phyloP scores from a whole-genome alignment of 2,113 vertebrate species.

The Uropsilus gracilis region DNA sequence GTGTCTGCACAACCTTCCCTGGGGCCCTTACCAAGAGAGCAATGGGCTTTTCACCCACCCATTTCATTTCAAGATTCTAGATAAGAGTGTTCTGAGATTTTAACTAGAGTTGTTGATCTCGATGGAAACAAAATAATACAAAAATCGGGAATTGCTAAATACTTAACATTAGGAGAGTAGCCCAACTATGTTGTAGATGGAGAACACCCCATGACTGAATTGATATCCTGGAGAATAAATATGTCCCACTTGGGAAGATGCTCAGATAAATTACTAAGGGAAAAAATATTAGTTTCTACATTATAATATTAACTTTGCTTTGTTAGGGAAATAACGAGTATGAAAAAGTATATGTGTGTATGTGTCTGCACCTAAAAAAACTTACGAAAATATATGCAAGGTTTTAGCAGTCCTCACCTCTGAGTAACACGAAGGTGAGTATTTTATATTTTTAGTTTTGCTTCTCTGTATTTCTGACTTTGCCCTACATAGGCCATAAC shows the following conservation, averaged over 20 bases:
- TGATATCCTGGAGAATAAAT: neutral
- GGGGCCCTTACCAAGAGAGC: neutral
- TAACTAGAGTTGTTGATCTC: neutral
- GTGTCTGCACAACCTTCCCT: neutral
- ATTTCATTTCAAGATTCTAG: neutral
- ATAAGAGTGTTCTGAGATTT: slow-evolving; percentile 39
- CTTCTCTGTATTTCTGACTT: slow-evolving; percentile 36
- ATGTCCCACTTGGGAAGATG: neutral
- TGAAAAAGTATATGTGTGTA: neutral
- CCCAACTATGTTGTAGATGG: neutral
- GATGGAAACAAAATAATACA: neutral
- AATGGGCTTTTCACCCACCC: neutral
- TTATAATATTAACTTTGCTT: neutral
- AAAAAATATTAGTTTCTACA: neutral
- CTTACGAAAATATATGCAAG: neutral
- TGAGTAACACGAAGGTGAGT: neutral
- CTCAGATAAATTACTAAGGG: slow-evolving; percentile 3
- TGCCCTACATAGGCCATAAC: neutral
- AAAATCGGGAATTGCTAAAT: slow-evolving; percentile 5
- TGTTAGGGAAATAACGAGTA: neutral
- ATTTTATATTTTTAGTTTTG: slow-evolving; percentile 24
- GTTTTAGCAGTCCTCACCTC: neutral
- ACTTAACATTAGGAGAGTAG: neutral
- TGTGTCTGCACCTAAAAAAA: neutral
- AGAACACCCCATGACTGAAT: neutral